phyloP scores from a whole-genome alignment of 2,113 vertebrate genomes.

The Dissostichus mawsoni region DNA sequence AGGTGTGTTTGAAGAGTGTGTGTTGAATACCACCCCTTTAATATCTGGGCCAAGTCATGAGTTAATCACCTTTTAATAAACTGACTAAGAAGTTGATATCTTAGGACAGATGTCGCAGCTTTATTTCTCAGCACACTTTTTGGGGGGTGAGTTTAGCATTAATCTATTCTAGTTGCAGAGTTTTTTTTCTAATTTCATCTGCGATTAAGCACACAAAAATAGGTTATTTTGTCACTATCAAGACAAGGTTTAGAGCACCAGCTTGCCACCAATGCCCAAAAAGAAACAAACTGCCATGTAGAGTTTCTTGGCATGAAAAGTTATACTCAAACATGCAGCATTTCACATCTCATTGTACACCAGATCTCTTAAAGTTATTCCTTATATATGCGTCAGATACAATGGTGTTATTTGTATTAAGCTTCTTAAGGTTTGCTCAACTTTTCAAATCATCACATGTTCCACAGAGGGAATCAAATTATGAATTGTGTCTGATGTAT shows the following conservation, averaged over 20 bases:
- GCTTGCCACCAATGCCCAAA: slow-evolving; percentile 5
- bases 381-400: slow-evolving; percentile 5
- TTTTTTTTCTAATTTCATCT: not conserved
- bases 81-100: slow-evolving; percentile 45
- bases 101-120: slow-evolving; percentile 57
- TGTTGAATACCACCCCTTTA: slow-evolving; percentile 38
- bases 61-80: slow-evolving; percentile 62
- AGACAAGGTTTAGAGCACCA: not conserved
- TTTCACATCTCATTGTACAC: slow-evolving; percentile 4
- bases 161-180: slow-evolving; percentile 40
- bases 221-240: not conserved
- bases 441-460: slow-evolving; percentile 3
- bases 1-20: slow-evolving; percentile 66
- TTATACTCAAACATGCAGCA: slow-evolving; percentile 11
- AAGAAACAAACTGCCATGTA: slow-evolving; percentile 23
- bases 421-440: not conserved
- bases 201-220: slow-evolving; percentile 7
- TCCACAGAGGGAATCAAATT: not conserved
- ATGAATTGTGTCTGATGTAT: not conserved
- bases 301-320: slow-evolving; percentile 16
- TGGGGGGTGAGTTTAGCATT: slow-evolving; percentile 10
- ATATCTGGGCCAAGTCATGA: slow-evolving; percentile 58
- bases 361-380: slow-evolving; percentile 6
- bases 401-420: not conserved
- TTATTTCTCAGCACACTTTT: slow-evolving; percentile 6